Conservation (phyloP, 2,797 vertebrate species). For the Acestrorhynchus altus region DNA sequence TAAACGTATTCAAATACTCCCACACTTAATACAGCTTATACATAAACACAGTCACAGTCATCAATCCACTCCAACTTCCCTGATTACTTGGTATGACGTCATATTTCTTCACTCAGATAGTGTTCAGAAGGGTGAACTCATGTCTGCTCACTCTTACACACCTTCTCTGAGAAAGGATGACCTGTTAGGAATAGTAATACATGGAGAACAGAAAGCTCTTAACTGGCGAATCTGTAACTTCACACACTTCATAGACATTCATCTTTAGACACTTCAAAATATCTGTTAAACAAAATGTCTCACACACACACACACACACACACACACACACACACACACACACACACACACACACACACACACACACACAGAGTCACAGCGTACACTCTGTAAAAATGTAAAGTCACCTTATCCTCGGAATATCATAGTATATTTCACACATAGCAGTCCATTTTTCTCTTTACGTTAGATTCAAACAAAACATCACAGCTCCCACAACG, state of each 20-base stretch:
- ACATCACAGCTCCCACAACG: not conserved
- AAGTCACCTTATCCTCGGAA: not conserved
- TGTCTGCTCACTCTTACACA: not conserved
- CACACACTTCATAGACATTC: not conserved
- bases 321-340: too few species aligned
- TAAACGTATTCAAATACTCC: too few species aligned
- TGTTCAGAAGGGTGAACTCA: not conserved
- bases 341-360: too few species aligned
- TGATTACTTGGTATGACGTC: conserved; percentile 5
- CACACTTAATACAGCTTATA: conserved; percentile 20
- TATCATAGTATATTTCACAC: not conserved
- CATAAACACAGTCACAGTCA: conserved; percentile 38
- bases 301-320: too few species aligned
- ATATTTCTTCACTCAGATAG: not conserved
- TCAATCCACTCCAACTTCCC: not conserved
- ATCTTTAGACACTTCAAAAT: not conserved
- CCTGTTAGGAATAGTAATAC: not conserved
- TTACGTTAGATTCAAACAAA: not conserved
- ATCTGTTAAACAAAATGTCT: not conserved
- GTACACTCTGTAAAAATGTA: not conserved
- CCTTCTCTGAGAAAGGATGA: not conserved
- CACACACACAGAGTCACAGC: not conserved
- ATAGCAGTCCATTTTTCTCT: not conserved
- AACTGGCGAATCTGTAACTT: not conserved
- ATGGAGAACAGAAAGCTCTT: not conserved